Percentiles rank a stretch among this genome's conserved stretches.
phyloP scores from a whole-genome alignment of 1,140 invertebrate species.

The Diachasma alloeum region DNA sequence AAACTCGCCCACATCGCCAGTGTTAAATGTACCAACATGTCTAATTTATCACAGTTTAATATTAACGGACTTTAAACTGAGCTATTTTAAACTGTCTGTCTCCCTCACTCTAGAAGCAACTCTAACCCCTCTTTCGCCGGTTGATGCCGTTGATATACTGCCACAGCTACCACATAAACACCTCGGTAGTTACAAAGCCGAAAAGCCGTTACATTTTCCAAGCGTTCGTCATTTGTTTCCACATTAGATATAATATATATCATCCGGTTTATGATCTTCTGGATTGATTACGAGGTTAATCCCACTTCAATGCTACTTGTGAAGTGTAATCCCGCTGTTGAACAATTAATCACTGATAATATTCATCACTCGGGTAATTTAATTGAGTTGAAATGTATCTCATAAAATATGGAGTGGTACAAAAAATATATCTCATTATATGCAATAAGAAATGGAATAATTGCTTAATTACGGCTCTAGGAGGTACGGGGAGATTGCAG shows the following conservation, averaged over 20 bases:
- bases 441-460: not conserved
- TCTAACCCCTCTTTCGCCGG: not conserved
- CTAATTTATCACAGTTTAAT: constrained; percentile 45
- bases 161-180: not conserved
- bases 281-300: too few species aligned
- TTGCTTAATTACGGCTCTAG: not conserved
- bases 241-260: not conserved
- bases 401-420: not conserved
- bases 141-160: not conserved
- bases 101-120: not conserved
- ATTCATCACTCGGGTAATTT: not conserved
- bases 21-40: constrained; percentile 28
- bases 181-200: not conserved
- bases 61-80: constrained; percentile 30
- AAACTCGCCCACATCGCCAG: too few species aligned
- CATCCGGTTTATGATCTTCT: not conserved
- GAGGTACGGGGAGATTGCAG: not conserved
- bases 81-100: not conserved
- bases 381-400: not conserved
- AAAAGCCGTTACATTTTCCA: constrained; percentile 1
- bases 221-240: not conserved
- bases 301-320: not conserved
- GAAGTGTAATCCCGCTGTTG: not conserved
- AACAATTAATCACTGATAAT: constrained; percentile 12
- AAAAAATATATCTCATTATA: not conserved